These are phyloP conservation scores for Agrypnus murinus DNA, from an alignment of 2,888 invertebrate species.

Conservation along the genomic window DNA sequence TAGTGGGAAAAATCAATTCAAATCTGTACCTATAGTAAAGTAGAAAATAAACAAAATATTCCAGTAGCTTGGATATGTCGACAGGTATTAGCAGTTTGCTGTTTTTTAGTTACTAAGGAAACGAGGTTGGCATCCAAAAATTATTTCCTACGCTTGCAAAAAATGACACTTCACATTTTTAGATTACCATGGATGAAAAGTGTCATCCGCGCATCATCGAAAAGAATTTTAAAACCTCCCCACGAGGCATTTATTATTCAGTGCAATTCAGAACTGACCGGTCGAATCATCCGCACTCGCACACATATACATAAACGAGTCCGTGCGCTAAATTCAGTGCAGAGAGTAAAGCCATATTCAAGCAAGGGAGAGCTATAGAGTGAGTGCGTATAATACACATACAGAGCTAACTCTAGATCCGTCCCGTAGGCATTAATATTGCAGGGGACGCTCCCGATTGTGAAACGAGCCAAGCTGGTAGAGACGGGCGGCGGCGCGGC, in stretches of 20 bases:
- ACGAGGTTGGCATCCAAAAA: too few species aligned
- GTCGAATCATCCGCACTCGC: too few species aligned
- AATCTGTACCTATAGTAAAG: too few species aligned
- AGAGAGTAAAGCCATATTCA: constrained; percentile 41
- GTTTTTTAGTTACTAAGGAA: too few species aligned
- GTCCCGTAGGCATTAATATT: constrained; percentile 67
- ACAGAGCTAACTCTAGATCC: constrained; percentile 56
- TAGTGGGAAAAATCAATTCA: too few species aligned
- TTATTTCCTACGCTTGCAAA: too few species aligned
- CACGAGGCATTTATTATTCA: constrained; percentile 29
- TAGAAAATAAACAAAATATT: too few species aligned
- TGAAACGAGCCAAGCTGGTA: constrained; percentile 66
- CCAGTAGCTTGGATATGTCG: too few species aligned
- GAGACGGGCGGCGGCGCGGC: constrained; percentile 58
- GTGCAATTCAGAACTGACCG: constrained; percentile 32
- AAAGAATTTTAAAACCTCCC: constrained; percentile 42
- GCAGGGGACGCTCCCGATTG: constrained; percentile 68
- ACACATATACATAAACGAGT: constrained; percentile 38
- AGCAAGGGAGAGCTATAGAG: constrained; percentile 46
- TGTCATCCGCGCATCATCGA: constrained; percentile 30
- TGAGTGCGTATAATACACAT: too few species aligned
- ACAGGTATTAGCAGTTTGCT: too few species aligned
- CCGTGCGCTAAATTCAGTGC: constrained; percentile 23
- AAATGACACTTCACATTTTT: not conserved
- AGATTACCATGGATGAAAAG: constrained; percentile 3